Percentiles rank a stretch among this genome's conserved stretches.
These are phyloP conservation scores for Nettapus auritus DNA, from an alignment of 2,113 vertebrate species.

Conservation along the genomic window DNA sequence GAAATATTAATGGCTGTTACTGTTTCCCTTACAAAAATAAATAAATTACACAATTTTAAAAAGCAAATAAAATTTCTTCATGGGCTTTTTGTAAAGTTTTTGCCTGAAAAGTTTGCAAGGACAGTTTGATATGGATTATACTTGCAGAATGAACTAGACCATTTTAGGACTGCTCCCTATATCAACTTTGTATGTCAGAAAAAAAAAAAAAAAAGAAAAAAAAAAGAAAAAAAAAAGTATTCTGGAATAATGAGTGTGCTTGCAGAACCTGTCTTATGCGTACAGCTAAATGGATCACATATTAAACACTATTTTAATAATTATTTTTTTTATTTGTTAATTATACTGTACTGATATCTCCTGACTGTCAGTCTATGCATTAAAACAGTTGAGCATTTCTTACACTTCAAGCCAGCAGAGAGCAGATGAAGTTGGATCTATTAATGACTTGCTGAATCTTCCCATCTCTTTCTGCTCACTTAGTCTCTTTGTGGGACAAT, in stretches of 20 bases:
- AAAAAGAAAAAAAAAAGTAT: background rate
- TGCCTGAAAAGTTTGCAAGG: background rate
- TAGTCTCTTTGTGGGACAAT: background rate
- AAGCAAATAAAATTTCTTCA: background rate
- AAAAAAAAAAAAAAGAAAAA: no score
- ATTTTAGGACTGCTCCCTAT: background rate
- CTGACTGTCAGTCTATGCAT: background rate
- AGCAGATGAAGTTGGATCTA: accelerated
- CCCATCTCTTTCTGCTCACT: background rate
- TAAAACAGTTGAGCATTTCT: background rate
- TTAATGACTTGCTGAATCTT: background rate
- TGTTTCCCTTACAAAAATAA: background rate
- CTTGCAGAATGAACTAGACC: background rate
- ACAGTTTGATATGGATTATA: background rate
- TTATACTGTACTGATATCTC: background rate
- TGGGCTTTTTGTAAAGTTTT: background rate
- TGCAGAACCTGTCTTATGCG: background rate
- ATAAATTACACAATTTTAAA: background rate
- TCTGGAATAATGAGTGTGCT: background rate
- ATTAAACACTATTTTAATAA: background rate
- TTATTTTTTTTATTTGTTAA: background rate
- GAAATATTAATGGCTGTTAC: background rate
- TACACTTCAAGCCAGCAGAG: background rate
- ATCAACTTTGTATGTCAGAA: background rate
- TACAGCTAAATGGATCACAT: no score